Evolutionary conservation across 2,888 invertebrate genomes (phyloP).

Genomic region (Pammene fasciana): DNA sequence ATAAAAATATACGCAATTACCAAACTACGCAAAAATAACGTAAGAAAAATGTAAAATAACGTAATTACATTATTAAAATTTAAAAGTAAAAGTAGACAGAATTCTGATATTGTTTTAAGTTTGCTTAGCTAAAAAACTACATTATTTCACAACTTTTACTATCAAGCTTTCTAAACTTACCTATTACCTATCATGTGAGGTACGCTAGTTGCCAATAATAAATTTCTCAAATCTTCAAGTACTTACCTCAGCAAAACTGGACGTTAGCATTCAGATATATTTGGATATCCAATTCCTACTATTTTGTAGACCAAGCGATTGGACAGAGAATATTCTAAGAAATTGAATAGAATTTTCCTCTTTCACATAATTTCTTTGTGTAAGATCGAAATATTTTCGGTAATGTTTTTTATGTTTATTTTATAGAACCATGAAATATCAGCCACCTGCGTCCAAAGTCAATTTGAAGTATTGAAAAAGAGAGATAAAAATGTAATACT

Average conservation of each 20-base stretch:
- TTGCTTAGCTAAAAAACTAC: no score
- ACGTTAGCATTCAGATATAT: slow-evolving; percentile 4
- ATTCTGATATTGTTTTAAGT: no score
- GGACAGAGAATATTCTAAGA: neutral
- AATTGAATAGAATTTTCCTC: neutral
- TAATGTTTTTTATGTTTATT: slow-evolving; percentile 30
- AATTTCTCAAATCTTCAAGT: neutral
- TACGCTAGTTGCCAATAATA: neutral
- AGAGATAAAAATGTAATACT: slow-evolving; percentile 10
- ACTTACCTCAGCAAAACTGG: neutral
- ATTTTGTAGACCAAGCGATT: slow-evolving; percentile 5
- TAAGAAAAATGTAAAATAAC: no score
- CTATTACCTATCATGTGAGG: no score
- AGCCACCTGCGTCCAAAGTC: slow-evolving; percentile 31
- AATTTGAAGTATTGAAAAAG: slow-evolving; percentile 30
- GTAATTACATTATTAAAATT: no score
- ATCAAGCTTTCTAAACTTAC: no score
- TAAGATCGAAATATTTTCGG: slow-evolving; percentile 13
- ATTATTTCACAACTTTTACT: no score
- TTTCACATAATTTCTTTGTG: slow-evolving; percentile 1
- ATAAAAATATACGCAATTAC: no score
- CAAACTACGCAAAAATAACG: no score
- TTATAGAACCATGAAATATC: slow-evolving; percentile 37
- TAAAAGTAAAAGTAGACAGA: no score
- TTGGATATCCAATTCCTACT: neutral